A percentile compares a stretch with the other conserved stretches of the same genome.
Conservation (phyloP, 1,140 invertebrate species). For the Cotesia chilonis region DNA sequence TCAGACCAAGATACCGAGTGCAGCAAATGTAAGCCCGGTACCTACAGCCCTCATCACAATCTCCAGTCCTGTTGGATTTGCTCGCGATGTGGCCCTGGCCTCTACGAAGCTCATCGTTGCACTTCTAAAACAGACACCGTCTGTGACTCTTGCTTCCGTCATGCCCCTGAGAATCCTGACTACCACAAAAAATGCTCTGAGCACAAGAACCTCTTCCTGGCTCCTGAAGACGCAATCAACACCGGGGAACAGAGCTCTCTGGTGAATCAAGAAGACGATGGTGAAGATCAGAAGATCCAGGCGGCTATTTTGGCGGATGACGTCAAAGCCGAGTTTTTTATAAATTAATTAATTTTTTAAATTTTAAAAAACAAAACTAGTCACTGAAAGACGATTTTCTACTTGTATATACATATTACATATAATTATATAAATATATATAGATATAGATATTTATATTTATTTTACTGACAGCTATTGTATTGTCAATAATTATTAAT, state of each 20-base stretch:
- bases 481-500: background rate
- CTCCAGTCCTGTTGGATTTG: slow-evolving; percentile 64
- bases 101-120: slow-evolving; percentile 66
- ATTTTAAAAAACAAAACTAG: slow-evolving; percentile 23
- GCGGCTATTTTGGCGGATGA: slow-evolving; percentile 53
- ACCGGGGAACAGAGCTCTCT: slow-evolving; percentile 60
- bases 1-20: slow-evolving; percentile 61
- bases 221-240: slow-evolving; percentile 58
- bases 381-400: slow-evolving; percentile 15
- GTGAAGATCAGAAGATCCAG: slow-evolving; percentile 45
- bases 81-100: slow-evolving; percentile 63
- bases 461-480: no score
- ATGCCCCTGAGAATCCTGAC: slow-evolving; percentile 53
- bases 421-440: no score
- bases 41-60: slow-evolving; percentile 64
- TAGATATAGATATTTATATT: no score
- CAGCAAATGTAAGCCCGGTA: slow-evolving; percentile 56
- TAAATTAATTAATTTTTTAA: no score
- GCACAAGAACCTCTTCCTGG: slow-evolving; percentile 54
- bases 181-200: slow-evolving; percentile 56
- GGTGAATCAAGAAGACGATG: slow-evolving; percentile 53
- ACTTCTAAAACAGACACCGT: slow-evolving; percentile 60
- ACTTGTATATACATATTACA: no score
- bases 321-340: slow-evolving; percentile 44
- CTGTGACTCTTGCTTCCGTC: slow-evolving; percentile 65